Base-by-base conservation (phyloP, 1,140 invertebrate species). In the Drosophila repletoides region DNA sequence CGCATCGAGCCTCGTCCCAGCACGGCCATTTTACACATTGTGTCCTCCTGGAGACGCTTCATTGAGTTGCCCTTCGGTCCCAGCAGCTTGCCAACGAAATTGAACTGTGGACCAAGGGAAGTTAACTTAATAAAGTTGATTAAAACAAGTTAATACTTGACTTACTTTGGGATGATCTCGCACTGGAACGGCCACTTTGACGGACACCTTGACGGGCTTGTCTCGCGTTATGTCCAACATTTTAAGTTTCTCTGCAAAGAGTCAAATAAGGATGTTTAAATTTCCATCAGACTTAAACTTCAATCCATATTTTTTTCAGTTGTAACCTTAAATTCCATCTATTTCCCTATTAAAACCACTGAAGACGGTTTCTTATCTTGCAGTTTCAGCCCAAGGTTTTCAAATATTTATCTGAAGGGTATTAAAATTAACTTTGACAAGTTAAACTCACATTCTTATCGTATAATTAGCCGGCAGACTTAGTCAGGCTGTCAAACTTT, bases 21-120 rank as follows among this genome's bases (percentile, higher is more conserved):
- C 10, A 98, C 95, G 2, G 96, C 95, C 95, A 98, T 97, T 91
- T 97, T 97, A 71, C 96, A 97, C 93, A 97, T 96, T 14, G 96
- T 97, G 81, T 97, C 95, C 91, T 98, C 96, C 90, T 98, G 97
- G 7, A 98, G 91, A 48, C 95, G 92, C 90, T 97, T 97, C 89
- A 98, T 91, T 1, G 96, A 97, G 89, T 96, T 96, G 38, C 97
- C 97, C 90, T 97, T 97, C 15, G 97, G 97, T 4, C 97, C 97
- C 67, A 98, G 91, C 28, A 98, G 92, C 91, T 97, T 97, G 7
- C 96, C 97, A 63, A 98, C 96, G 91, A 98, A 98, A 91, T 98
- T 98, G 90, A 97, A 97, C 96, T 97, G 91, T 7, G 33, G 1
- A 2, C 29, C 26, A 29, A 7, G 5, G 6, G 5, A 0, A 10